Conservation (phyloP, 2,888 invertebrate genomes). For the Agriopis leucophaearia region DNA sequence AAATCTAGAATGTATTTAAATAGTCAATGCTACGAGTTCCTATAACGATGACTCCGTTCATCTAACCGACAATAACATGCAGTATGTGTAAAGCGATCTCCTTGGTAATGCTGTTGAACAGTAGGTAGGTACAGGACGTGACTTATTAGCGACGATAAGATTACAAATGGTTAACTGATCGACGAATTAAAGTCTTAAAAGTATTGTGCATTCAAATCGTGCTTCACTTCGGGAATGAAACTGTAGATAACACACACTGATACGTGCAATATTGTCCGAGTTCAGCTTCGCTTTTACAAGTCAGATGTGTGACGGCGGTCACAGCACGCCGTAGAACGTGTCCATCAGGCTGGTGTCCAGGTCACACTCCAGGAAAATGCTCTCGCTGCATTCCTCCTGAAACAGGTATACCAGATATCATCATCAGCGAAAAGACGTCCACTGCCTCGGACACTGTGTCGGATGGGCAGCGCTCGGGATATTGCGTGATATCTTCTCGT, state of each 20-base stretch:
- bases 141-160: constrained; percentile 59
- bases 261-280: constrained; percentile 44
- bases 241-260: constrained; percentile 35
- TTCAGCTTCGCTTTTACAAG: constrained; percentile 54
- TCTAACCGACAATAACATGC: constrained; percentile 59
- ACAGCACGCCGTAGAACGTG: constrained; percentile 80
- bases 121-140: constrained; percentile 60
- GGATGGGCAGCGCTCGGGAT: too few species aligned
- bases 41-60: constrained; percentile 64
- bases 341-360: constrained; percentile 81
- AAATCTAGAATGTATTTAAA: constrained; percentile 62
- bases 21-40: constrained; percentile 63
- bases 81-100: constrained; percentile 76
- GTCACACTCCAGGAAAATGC: constrained; percentile 81
- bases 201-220: constrained; percentile 41
- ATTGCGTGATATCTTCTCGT: too few species aligned
- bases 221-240: constrained; percentile 31
- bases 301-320: constrained; percentile 52
- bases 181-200: constrained; percentile 42
- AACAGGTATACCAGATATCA: constrained; percentile 45
- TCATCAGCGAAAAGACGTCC: too few species aligned
- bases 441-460: too few species aligned
- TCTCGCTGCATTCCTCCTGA: constrained; percentile 81
- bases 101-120: constrained; percentile 75
- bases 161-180: constrained; percentile 63